Conservation (phyloP, 1,140 invertebrate genomes). For the Reticulitermes speratus region DNA sequence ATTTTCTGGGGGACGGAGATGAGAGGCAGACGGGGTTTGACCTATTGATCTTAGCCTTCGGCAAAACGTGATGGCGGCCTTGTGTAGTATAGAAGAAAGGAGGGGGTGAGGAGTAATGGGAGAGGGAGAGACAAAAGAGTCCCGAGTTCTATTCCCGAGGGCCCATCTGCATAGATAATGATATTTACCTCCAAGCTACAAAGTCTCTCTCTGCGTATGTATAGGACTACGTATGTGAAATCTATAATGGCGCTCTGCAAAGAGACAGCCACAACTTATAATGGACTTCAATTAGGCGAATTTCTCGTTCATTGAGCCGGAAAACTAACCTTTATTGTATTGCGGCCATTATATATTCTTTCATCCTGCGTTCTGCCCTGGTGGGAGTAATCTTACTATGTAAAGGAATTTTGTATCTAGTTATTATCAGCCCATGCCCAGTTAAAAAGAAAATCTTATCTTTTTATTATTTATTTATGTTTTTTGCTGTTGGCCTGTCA, state of each 20-base stretch:
- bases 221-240: background rate
- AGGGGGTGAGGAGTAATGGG: slow-evolving; percentile 29
- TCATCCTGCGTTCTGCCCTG: too few species aligned
- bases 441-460: too few species aligned
- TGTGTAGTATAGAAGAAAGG: too few species aligned
- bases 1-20: slow-evolving; percentile 17
- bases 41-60: slow-evolving; percentile 41
- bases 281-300: slow-evolving; percentile 24
- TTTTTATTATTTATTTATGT: too few species aligned
- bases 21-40: slow-evolving; percentile 35
- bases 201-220: background rate
- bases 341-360: background rate
- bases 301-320: slow-evolving; percentile 25
- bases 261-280: background rate
- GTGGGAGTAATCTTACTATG: too few species aligned
- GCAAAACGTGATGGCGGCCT: slow-evolving; percentile 37
- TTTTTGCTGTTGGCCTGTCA: too few species aligned
- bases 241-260: background rate
- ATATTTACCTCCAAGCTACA: slow-evolving; percentile 36
- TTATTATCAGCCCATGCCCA: too few species aligned
- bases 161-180: slow-evolving; percentile 44
- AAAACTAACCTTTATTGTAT: slow-evolving; percentile 22
- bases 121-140: slow-evolving; percentile 40
- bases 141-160: slow-evolving; percentile 41
- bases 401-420: too few species aligned